Percentiles rank a stretch among this genome's conserved stretches.
Conservation (phyloP, 1,140 invertebrate genomes). For the Gonatopus flavifemur region DNA sequence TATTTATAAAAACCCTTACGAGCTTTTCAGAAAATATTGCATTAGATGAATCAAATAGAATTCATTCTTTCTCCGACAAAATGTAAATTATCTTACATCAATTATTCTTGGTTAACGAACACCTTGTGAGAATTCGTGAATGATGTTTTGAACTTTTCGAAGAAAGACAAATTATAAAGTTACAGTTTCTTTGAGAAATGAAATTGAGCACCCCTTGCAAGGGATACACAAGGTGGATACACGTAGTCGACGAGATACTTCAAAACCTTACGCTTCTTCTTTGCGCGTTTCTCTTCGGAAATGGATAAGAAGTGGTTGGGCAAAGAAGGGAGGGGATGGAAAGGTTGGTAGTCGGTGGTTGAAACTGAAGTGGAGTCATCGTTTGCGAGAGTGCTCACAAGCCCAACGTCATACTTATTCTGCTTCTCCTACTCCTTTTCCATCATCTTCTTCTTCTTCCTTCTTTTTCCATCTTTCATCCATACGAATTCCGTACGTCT, state of each 20-base stretch:
- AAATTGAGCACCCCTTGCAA: slow-evolving; percentile 40
- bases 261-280: too few relatives aligned
- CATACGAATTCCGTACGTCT: slow-evolving; percentile 3
- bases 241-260: slow-evolving; percentile 33
- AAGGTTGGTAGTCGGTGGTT: slow-evolving; percentile 37
- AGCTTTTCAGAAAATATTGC: too few relatives aligned
- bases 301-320: too few relatives aligned
- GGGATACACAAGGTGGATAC: slow-evolving; percentile 42
- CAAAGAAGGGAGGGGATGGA: too few relatives aligned
- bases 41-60: too few relatives aligned
- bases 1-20: too few relatives aligned
- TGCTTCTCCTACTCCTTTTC: slow-evolving; percentile 24
- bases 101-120: too few relatives aligned
- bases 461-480: slow-evolving; percentile 7
- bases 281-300: slow-evolving; percentile 43
- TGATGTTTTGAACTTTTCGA: not conserved
- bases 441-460: slow-evolving; percentile 14
- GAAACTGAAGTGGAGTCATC: slow-evolving; percentile 49
- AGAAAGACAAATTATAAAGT: not conserved
- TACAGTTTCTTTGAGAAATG: slow-evolving; percentile 16
- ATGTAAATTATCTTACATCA: too few relatives aligned
- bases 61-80: too few relatives aligned
- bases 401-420: slow-evolving; percentile 36
- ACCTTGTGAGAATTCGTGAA: too few relatives aligned
- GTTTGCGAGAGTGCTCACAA: slow-evolving; percentile 45